Base-by-base conservation (phyloP, 2,797 vertebrate genomes). In the Trematomus bernacchii region DNA sequence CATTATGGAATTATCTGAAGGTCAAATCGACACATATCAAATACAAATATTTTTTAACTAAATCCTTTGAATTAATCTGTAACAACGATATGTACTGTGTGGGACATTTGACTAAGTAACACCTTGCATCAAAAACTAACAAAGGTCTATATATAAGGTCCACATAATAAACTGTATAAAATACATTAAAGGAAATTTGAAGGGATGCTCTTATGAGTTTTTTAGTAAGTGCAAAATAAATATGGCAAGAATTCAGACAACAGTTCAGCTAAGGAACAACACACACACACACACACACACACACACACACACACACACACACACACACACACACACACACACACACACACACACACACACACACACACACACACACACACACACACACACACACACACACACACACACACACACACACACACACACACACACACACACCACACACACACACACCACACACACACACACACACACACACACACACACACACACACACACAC, bases 221-320 rank as follows among this genome's bases (percentile, higher is more conserved):
- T 27, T 55, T 27, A 72, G 7, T 46, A 1, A 0, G 8, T 27
- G 27, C 27, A 27, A 27, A 27, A 27, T 27, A 72, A 55, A 74
- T 71, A 69, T 51, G 44, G 13, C 66, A 55, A 46, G 63, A 74
- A 21, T 58, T 76, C n/a, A 71, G 50, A 79, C 51, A 70, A 23
- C 33, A 63, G 30, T 42, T 64, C 50, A 73, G 72, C 61, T 44
- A 40, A 66, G 21, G 3, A 65, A n/a, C n/a, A n/a, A n/a, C n/a
- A n/a, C n/a, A n/a, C n/a, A n/a, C n/a, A n/a, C n/a, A n/a, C n/a
- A n/a, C n/a, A n/a, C n/a, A n/a, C n/a, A n/a, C n/a, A n/a, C n/a
- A n/a, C n/a, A n/a, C n/a, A n/a, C n/a, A n/a, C n/a, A n/a, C n/a
- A n/a, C n/a, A n/a, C n/a, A n/a, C n/a, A n/a, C n/a, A n/a, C n/a